phyloP scores from a whole-genome alignment of 2,113 vertebrate species.

The Taxidea taxus region DNA sequence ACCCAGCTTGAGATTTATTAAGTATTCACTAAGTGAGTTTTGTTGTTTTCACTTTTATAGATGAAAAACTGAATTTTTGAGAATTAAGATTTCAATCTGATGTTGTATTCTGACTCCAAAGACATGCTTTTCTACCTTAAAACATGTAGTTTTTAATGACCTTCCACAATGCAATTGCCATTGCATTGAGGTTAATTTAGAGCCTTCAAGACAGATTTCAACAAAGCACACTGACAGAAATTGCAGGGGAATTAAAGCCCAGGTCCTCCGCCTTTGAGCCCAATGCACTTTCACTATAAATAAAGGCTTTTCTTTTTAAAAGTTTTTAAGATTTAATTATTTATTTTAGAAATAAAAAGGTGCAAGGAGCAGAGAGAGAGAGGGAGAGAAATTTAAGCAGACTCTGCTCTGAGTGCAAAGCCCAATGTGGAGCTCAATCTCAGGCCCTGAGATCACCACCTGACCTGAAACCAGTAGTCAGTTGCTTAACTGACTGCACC shows the following conservation, averaged over 20 bases:
- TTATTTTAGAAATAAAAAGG: not conserved
- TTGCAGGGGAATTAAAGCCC: not conserved
- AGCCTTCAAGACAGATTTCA: not conserved
- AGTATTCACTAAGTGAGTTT: not conserved
- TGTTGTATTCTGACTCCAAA: not conserved
- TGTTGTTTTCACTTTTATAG: not conserved
- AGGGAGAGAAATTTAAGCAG: not conserved
- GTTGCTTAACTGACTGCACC: not conserved
- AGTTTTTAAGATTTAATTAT: not conserved
- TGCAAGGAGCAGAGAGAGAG: not conserved
- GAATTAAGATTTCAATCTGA: not conserved
- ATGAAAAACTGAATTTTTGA: not conserved
- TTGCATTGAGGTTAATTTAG: not conserved
- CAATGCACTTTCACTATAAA: not conserved
- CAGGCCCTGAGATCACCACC: not conserved
- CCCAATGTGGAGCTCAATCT: rapidly evolving
- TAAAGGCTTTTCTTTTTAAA: not conserved
- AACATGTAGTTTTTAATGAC: not conserved
- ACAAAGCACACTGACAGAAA: not conserved
- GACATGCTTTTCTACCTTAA: not conserved
- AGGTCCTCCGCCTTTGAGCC: not conserved
- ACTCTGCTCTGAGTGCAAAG: not conserved
- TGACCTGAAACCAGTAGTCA: not conserved
- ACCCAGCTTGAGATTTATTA: not conserved
- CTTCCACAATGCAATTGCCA: not conserved